These are phyloP conservation scores for Siniperca knerii DNA, from an alignment of 2,113 vertebrate species.

Conservation along the genomic window DNA sequence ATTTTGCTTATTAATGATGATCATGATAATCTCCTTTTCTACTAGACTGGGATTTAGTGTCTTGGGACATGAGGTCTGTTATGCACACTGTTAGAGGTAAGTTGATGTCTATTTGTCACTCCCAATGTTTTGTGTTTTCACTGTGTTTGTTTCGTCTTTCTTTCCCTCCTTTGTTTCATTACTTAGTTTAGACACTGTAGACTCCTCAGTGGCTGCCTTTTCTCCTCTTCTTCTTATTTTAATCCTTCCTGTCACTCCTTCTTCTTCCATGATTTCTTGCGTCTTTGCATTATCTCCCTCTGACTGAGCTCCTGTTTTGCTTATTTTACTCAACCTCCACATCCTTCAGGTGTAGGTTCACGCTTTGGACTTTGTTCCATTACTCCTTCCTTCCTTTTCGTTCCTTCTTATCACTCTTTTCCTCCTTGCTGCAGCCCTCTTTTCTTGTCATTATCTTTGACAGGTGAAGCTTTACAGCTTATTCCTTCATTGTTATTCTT, in stretches of 20 bases:
- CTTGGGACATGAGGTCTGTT: conserved; percentile 43
- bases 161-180: not conserved
- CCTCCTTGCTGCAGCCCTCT: not conserved
- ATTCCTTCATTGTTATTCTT: conserved; percentile 6
- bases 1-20: conserved; percentile 80
- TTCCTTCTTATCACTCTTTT: not conserved
- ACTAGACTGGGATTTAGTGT: conserved; percentile 63
- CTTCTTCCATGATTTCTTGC: not conserved
- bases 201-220: not conserved
- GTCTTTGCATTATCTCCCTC: not conserved
- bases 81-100: conserved; percentile 23
- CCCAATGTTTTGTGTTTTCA: not conserved
- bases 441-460: conserved; percentile 38
- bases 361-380: not conserved
- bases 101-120: conserved; percentile 28
- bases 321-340: not conserved
- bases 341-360: not conserved
- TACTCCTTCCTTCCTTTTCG: not conserved
- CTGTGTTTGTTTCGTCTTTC: not conserved
- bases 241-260: not conserved
- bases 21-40: conserved; percentile 78
- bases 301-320: not conserved
- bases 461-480: conserved; percentile 9
- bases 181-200: not conserved
- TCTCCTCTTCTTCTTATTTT: not conserved